Conservation (phyloP, 2,797 vertebrate genomes). For the Arnoldichthys spilopterus region DNA sequence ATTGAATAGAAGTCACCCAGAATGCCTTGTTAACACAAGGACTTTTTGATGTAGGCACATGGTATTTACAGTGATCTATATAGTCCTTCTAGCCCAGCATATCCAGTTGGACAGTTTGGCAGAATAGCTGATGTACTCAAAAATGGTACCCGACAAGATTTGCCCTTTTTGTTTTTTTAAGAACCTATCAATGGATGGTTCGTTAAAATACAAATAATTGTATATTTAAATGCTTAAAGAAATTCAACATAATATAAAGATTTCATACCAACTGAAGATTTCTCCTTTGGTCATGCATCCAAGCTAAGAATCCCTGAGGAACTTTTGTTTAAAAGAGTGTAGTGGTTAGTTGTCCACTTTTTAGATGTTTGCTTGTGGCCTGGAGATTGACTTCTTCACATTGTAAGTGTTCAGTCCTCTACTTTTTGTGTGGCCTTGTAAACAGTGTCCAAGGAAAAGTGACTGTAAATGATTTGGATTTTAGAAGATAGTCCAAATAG, state of each 20-base stretch:
- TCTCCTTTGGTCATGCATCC: not conserved
- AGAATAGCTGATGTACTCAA: too few species aligned
- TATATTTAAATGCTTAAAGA: too few species aligned
- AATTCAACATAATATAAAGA: too few species aligned
- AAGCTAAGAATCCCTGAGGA: not conserved
- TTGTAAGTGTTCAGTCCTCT: not conserved
- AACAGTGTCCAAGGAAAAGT: not conserved
- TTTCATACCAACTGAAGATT: not conserved
- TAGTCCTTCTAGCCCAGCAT: too few species aligned
- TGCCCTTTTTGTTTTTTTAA: not conserved
- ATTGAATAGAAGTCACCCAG: too few species aligned
- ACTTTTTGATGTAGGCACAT: too few species aligned
- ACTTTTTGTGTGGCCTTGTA: not conserved
- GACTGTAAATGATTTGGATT: not conserved
- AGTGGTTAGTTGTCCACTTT: not conserved
- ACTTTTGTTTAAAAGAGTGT: not conserved
- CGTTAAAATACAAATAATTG: not conserved
- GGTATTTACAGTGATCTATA: too few species aligned
- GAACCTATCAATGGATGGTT: not conserved
- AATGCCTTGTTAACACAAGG: too few species aligned
- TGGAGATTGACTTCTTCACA: not conserved
- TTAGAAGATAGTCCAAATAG: slow-evolving; percentile 11
- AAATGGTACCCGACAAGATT: not conserved
- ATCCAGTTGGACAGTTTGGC: too few species aligned
- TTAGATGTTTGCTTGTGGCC: not conserved